A percentile compares a stretch with the other conserved stretches of the same genome.
These are phyloP conservation scores for Prionailurus bengalensis DNA, from an alignment of 2,113 vertebrate species.

Conservation along the genomic window DNA sequence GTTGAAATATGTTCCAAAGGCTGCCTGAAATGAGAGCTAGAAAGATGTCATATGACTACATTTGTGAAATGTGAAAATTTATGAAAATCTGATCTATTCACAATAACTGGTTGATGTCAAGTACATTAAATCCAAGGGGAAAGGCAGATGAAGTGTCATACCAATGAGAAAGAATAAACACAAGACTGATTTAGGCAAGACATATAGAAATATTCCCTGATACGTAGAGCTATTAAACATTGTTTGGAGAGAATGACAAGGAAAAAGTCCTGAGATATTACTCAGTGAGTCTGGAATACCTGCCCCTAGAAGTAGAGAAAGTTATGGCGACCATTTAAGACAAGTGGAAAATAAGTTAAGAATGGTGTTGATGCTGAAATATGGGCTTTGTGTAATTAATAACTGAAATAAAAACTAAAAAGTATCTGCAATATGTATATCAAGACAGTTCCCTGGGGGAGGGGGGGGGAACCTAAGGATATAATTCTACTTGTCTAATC, in stretches of 20 bases:
- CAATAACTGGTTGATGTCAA: slow-evolving; percentile 42
- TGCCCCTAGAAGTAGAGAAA: not conserved
- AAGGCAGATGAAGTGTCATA: not conserved
- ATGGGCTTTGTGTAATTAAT: slow-evolving; percentile 20
- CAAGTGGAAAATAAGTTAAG: slow-evolving; percentile 4
- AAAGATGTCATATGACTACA: not conserved
- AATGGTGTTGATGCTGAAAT: not conserved
- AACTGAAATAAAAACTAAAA: slow-evolving; percentile 58
- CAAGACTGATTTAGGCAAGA: not conserved
- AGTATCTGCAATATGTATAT: not conserved
- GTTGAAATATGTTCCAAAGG: slow-evolving; percentile 55
- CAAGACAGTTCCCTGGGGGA: not conserved
- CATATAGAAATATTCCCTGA: not conserved
- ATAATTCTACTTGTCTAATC: not conserved
- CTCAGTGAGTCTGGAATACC: not conserved
- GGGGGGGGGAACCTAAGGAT: not conserved
- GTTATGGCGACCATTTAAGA: not conserved
- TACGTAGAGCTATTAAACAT: not conserved
- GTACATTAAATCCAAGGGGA: slow-evolving; percentile 49
- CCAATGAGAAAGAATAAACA: slow-evolving; percentile 36
- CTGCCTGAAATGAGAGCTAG: not conserved
- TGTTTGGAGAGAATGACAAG: not conserved
- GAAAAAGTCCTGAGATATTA: not conserved
- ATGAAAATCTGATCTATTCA: slow-evolving; percentile 6
- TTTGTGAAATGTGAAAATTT: not conserved